Percentiles rank a stretch among this genome's conserved stretches.
phyloP scores from a whole-genome alignment of 2,113 vertebrate genomes.

The Pagrus major region DNA sequence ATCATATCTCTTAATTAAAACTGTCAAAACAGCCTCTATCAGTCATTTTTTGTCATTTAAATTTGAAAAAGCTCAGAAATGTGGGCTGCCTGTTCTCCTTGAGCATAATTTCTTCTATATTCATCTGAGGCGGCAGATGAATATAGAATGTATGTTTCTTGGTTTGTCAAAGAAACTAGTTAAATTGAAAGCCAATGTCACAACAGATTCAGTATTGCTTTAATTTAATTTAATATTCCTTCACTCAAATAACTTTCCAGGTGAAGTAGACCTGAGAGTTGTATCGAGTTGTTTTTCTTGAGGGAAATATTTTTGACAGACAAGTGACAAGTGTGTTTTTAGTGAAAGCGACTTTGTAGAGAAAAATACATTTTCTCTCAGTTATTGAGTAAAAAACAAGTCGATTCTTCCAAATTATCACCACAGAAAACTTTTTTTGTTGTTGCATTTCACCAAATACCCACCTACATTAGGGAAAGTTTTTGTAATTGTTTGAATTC shows the following conservation, averaged over 20 bases:
- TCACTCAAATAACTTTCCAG: slow-evolving; percentile 15
- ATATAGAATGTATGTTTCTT: too few species aligned
- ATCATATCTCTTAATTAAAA: background rate
- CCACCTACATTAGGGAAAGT: background rate
- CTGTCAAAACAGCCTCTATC: background rate
- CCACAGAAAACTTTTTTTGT: background rate
- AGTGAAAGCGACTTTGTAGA: background rate
- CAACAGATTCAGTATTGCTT: slow-evolving; percentile 9
- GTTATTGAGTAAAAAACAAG: background rate
- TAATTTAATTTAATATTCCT: slow-evolving; percentile 18
- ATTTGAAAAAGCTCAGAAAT: background rate
- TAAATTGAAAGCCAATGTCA: slow-evolving; percentile 5
- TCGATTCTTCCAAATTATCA: background rate
- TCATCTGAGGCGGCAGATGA: background rate
- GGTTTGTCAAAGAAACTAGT: slow-evolving; percentile 2
- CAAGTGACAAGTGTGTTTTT: background rate
- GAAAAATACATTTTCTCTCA: background rate
- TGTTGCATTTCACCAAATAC: background rate
- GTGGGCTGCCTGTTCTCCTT: background rate
- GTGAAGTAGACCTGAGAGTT: background rate
- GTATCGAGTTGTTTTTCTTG: background rate
- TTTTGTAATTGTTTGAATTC: background rate
- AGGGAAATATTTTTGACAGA: background rate
- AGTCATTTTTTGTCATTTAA: background rate
- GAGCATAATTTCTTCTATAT: background rate